phyloP scores from a whole-genome alignment of 2,113 vertebrate genomes.

The Zosterops pallidus region DNA sequence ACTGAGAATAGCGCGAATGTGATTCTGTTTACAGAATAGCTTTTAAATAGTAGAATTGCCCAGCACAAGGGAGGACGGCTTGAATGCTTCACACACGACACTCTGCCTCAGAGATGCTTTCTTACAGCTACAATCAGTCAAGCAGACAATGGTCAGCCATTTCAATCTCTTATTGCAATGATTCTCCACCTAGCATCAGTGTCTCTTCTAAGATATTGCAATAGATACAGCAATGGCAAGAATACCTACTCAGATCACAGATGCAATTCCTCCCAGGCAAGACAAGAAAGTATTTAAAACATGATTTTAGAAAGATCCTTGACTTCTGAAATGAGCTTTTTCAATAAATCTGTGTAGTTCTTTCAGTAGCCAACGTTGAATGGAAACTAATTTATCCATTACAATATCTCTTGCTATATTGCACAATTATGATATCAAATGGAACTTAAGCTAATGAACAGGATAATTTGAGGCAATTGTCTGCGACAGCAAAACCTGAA shows the following conservation, averaged over 20 bases:
- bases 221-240: constrained; percentile 2
- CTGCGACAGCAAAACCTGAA: not conserved
- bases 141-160: constrained; percentile 45
- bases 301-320: constrained; percentile 25
- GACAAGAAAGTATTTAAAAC: constrained; percentile 50
- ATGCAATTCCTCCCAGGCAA: constrained; percentile 46
- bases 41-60: not conserved
- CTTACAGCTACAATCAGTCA: constrained; percentile 13
- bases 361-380: not conserved
- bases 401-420: not conserved
- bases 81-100: not conserved
- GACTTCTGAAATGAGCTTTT: not conserved
- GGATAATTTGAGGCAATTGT: not conserved
- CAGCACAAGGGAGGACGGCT: not conserved
- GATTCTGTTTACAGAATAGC: not conserved
- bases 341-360: not conserved
- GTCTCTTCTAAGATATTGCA: constrained; percentile 1
- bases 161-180: constrained; percentile 22
- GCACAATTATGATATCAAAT: not conserved
- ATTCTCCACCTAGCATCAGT: constrained; percentile 15
- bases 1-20: not conserved
- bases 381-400: not conserved
- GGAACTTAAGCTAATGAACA: not conserved
- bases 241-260: constrained; percentile 42
- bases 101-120: constrained; percentile 43